Base-by-base conservation (phyloP, 2,113 vertebrate genomes). In the Speoplatyrhinus poulsoni region DNA sequence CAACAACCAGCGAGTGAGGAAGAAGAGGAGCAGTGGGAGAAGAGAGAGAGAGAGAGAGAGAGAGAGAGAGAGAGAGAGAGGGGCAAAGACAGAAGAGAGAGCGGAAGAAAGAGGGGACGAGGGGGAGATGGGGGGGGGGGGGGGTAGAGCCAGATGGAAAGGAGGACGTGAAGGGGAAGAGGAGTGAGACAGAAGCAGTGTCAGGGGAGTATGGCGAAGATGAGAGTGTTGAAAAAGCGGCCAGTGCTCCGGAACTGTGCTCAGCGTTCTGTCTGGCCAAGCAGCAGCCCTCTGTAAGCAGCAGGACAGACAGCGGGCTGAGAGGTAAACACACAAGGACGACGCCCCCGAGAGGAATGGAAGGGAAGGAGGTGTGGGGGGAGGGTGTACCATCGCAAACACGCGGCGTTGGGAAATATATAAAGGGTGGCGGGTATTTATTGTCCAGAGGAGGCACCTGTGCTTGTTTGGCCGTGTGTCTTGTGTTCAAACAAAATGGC, bases 1-100 rank as follows among this genome's bases (percentile, higher is more conserved):
- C 96, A 97, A 98, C 96, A 96, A 97, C 95, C 94, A 94, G 88
- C 92, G 93, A 93, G 93, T 90, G 91, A 93, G 82, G 76, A 76
- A 76, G 76, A 82, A 78, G 69, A 66, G 72, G 70, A 72, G 69
- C 65, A 74, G 60, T 41, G 49, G 47, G 33, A 46, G 62, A 69
- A 59, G 60, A 65, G 67, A 74, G 67, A 49, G 33, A 68, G 53
- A 65, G 65, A 73, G 69, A 65, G 70, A 26, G 60, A 70, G 58
- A 8, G 8, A 33, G 59, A 53, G 50, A 60, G 58, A 9, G 9
- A 6, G 17, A 54, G 26, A 36, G 19, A 36, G 93, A 91, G 93
- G 92, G 91, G 91, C 15, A 56, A 16, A 16, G 9, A 12, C 17
- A 8, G 54, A 2, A 9, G 79, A 75, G 61, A 73, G 55, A 50